These are phyloP conservation scores for Phengaris alcon DNA, from an alignment of 2,888 invertebrate genomes.

Conservation along the genomic window DNA sequence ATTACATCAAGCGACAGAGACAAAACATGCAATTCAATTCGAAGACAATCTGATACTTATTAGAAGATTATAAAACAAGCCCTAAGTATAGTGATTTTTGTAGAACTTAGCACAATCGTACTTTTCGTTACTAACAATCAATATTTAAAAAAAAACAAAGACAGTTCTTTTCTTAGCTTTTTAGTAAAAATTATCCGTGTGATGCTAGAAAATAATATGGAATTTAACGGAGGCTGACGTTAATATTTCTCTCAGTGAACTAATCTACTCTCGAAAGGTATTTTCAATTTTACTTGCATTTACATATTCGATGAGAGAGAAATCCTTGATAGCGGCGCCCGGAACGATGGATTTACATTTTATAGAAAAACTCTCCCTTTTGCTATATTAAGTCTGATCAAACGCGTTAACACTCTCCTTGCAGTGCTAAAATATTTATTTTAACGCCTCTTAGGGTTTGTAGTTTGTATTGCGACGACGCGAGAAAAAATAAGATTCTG, in stretches of 20 bases:
- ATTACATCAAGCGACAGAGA: too few relatives aligned
- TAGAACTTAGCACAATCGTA: too few relatives aligned
- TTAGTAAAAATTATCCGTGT: too few relatives aligned
- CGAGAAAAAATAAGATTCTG: too few relatives aligned
- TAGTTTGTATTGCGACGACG: background rate
- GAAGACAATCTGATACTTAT: too few relatives aligned
- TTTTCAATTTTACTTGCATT: constrained; percentile 70
- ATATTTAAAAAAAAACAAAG: too few relatives aligned
- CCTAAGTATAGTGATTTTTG: too few relatives aligned
- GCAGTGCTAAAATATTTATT: background rate
- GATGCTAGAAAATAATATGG: background rate
- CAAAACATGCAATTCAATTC: too few relatives aligned
- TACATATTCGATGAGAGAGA: constrained; percentile 63
- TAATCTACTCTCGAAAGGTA: constrained; percentile 49
- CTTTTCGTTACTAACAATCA: too few relatives aligned
- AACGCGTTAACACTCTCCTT: constrained; percentile 15
- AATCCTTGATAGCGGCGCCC: constrained; percentile 49
- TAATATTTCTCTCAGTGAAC: constrained; percentile 37
- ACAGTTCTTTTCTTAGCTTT: too few relatives aligned
- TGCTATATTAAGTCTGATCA: constrained; percentile 36
- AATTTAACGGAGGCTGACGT: constrained; percentile 17
- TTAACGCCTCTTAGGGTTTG: background rate
- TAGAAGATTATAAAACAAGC: too few relatives aligned
- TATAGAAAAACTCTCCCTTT: constrained; percentile 43
- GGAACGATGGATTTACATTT: constrained; percentile 54